A percentile compares a stretch with the other conserved stretches of the same genome.
Conservation (phyloP, 2,888 invertebrate genomes). For the Nysson spinosus region DNA sequence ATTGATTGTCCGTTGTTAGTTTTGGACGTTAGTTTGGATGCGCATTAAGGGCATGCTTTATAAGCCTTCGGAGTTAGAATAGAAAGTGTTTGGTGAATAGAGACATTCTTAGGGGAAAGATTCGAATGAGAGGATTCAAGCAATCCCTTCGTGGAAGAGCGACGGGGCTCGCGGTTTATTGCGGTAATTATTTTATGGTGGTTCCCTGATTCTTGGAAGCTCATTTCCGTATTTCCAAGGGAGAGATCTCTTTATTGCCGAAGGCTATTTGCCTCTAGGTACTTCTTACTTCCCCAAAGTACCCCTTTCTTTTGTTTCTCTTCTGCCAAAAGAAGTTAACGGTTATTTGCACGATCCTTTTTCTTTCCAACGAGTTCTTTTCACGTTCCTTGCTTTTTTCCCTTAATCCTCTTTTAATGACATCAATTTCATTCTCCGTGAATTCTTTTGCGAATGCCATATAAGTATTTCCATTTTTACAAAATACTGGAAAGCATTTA, state of each 20-base stretch:
- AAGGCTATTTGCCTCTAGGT: neutral
- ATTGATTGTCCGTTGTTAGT: constrained; percentile 44
- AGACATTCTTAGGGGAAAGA: neutral
- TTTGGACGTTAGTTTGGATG: neutral
- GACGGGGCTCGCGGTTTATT: constrained; percentile 53
- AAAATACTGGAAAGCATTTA: no score
- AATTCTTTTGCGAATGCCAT: no score
- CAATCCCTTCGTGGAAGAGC: constrained; percentile 49
- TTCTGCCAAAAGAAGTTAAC: constrained; percentile 18
- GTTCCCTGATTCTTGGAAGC: constrained; percentile 22
- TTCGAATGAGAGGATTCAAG: constrained; percentile 10
- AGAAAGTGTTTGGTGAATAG: neutral
- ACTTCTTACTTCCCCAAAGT: neutral
- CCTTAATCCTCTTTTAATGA: neutral
- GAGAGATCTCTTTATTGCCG: constrained; percentile 41
- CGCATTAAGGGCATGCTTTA: constrained; percentile 8
- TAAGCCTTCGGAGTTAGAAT: neutral
- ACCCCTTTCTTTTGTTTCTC: constrained; percentile 10
- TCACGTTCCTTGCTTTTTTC: neutral
- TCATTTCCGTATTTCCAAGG: constrained; percentile 20
- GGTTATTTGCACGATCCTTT: neutral
- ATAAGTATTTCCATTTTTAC: no score
- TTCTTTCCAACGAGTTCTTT: no score
- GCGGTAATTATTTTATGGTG: constrained; percentile 58
- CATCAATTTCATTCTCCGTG: no score